Percentiles rank a stretch among this genome's conserved stretches.
These are phyloP conservation scores for Halictus rubicundus DNA, from an alignment of 1,140 invertebrate species.

Conservation along the genomic window DNA sequence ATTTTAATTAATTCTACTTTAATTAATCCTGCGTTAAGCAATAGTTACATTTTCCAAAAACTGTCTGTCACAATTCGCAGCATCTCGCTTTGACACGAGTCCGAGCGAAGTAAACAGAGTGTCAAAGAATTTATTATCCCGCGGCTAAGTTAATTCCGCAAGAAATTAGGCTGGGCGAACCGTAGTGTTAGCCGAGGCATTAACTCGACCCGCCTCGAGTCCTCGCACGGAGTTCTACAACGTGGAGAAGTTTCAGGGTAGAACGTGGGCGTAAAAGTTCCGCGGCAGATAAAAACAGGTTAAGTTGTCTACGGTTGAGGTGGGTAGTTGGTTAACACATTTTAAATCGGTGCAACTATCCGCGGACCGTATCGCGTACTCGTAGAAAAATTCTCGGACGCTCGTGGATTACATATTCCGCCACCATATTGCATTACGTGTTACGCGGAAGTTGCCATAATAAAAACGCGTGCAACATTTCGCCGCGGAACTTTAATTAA, in stretches of 20 bases:
- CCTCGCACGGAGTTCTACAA: not conserved
- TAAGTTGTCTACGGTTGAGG: constrained; percentile 5
- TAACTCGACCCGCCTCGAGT: not conserved
- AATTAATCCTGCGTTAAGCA: too few relatives aligned
- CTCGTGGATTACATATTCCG: constrained; percentile 3
- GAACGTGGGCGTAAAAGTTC: not conserved
- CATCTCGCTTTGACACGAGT: too few relatives aligned
- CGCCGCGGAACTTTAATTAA: too few relatives aligned
- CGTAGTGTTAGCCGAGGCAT: not conserved
- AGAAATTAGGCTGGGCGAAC: not conserved
- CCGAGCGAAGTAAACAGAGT: not conserved
- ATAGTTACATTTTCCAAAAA: too few relatives aligned
- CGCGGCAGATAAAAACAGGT: constrained; percentile 1
- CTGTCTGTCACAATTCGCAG: too few relatives aligned
- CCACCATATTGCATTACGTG: not conserved
- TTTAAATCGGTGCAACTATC: constrained; percentile 1
- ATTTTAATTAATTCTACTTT: too few relatives aligned
- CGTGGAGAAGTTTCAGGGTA: not conserved
- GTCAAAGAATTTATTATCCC: not conserved
- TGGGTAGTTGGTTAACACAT: constrained; percentile 2
- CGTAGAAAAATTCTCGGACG: not conserved
- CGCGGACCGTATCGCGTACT: not conserved
- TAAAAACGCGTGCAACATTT: not conserved
- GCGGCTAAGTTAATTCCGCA: not conserved
- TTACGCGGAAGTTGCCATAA: not conserved